Conservation (phyloP, 2,888 invertebrate genomes). For the Stenodera caucasica region DNA sequence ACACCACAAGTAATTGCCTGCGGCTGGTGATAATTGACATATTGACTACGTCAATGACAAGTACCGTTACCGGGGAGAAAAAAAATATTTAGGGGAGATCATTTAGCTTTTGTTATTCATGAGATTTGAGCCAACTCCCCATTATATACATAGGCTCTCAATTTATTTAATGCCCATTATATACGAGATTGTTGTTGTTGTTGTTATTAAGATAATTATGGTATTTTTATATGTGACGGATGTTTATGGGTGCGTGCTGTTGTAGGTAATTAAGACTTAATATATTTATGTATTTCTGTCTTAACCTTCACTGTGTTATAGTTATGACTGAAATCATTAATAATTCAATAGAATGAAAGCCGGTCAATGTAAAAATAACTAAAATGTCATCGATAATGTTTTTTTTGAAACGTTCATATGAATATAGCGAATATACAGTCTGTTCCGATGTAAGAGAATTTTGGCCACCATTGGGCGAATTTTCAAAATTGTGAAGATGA, state of each 20-base stretch:
- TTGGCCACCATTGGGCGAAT: too few relatives aligned
- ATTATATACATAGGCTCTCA: too few relatives aligned
- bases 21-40: conserved; percentile 52
- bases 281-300: not conserved
- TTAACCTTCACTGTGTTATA: conserved; percentile 4
- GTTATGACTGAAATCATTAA: conserved; percentile 4
- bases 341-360: conserved; percentile 5
- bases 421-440: too few relatives aligned
- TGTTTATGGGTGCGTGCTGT: not conserved
- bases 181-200: not conserved
- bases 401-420: not conserved
- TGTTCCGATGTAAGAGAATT: too few relatives aligned
- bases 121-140: not conserved
- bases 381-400: conserved; percentile 6
- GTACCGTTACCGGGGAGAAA: conserved; percentile 23
- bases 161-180: too few relatives aligned
- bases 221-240: not conserved
- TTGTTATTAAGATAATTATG: not conserved
- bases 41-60: conserved; percentile 52
- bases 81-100: not conserved
- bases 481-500: too few relatives aligned
- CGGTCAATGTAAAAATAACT: conserved; percentile 8
- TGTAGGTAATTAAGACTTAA: not conserved
- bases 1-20: conserved; percentile 51
- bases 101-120: too few relatives aligned